Base-by-base conservation (phyloP, 1,140 invertebrate genomes). In the Charaxes varanes region DNA sequence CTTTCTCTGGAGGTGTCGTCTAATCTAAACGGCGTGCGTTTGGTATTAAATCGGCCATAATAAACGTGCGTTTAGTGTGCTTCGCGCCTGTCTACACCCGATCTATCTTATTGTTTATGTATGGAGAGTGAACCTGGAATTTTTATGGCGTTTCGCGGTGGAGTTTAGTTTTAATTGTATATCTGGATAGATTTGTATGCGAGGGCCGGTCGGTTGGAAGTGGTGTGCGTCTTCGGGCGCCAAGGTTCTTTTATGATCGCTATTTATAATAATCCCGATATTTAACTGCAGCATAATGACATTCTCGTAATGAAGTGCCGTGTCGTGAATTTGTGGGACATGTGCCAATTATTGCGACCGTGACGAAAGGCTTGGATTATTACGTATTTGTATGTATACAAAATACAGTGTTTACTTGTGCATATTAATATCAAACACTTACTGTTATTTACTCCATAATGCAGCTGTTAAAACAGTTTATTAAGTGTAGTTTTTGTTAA, bases 61-160 rank as follows among this genome's bases (percentile, higher is more conserved):
- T 71, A 80, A 78, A 74, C 76, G 78, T 79, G 79, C 66, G 70
- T 76, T 70, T 67, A 59, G 69, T 76, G 72, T 76, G 71, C 74
- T 66, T 78, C 71, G 71, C 69, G 71, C 70, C 72, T 54, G 73
- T 78, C 70, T 77, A 78, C 76, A 80, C 76, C 71, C 76, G 76
- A 70, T 68, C 71, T 71, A 77, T 78, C 78, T 82, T 76, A 82
- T 82, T 82, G 78, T 82, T 82, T 82, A 82, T 82, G 78, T 82
- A 80, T 82, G 72, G 76, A 74, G 68, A 77, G 63, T 80, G 76
- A 80, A 62, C 64, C 71, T 68, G 66, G 73, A 83, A 73, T 83
- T 79, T 80, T 80, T 72, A 78, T 74, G 61, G 65, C 61, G 49
- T 74, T 70, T 62, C 50, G 54, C 45, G 56, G 49, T 55, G 48